Evolutionary conservation across 2,797 vertebrate species (phyloP).

Genomic region (Onychomys arenicola): DNA sequence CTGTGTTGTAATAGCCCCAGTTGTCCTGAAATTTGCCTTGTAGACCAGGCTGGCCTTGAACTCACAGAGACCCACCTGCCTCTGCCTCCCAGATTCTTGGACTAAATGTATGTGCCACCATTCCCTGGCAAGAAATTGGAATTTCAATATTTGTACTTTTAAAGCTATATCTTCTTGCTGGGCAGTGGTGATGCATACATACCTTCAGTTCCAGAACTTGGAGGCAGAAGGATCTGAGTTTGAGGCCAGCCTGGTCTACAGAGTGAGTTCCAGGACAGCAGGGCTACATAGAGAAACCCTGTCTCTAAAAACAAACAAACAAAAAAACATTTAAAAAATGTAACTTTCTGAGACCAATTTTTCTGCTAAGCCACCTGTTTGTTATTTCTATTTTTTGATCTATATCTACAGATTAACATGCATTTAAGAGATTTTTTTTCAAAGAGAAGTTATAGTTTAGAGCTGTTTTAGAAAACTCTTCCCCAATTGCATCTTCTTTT

Average conservation of each 20-base stretch:
- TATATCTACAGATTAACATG: background rate
- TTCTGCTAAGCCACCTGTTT: background rate
- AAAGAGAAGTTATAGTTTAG: conserved; percentile 26
- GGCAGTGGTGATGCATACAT: background rate
- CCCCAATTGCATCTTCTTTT: background rate
- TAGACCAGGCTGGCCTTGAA: background rate
- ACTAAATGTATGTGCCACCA: background rate
- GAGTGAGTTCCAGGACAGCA: background rate
- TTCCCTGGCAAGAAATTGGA: background rate
- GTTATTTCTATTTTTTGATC: background rate
- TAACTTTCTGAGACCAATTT: conserved; percentile 1
- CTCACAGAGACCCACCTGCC: background rate
- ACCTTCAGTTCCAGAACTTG: background rate
- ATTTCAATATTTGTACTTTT: conserved; percentile 60
- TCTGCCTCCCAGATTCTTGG: background rate
- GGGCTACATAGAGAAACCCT: background rate
- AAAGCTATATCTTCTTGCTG: conserved; percentile 24
- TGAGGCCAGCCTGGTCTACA: background rate
- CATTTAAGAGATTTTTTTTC: conserved; percentile 42
- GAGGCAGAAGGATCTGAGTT: background rate
- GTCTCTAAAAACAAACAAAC: background rate
- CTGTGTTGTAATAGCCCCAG: background rate
- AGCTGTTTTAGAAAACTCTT: conserved; percentile 42
- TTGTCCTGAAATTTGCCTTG: background rate
- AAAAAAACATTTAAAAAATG: background rate